Conservation (phyloP, 2,888 invertebrate genomes). For the Torymus auratus region DNA sequence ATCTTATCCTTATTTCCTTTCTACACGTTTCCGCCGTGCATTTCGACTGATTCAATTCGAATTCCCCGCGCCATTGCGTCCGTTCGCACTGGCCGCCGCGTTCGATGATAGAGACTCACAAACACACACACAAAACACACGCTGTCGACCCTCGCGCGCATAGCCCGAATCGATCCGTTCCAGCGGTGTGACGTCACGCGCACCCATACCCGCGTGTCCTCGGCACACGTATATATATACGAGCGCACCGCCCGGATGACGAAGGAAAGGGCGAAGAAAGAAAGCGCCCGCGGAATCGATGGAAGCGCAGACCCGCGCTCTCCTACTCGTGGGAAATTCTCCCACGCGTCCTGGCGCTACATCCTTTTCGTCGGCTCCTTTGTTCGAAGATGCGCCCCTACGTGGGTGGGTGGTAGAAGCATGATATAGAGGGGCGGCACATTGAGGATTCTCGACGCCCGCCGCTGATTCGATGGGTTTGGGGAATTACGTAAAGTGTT, state of each 20-base stretch:
- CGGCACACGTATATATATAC: not conserved
- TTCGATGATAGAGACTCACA: too few relatives aligned
- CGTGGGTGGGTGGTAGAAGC: too few relatives aligned
- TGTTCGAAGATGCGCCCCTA: too few relatives aligned
- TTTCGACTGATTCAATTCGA: constrained; percentile 33
- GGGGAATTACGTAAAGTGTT: too few relatives aligned
- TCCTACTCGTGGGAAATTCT: constrained; percentile 30
- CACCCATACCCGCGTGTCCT: not conserved
- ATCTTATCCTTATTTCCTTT: too few relatives aligned
- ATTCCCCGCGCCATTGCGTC: constrained; percentile 41
- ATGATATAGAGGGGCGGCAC: too few relatives aligned
- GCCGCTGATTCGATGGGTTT: too few relatives aligned
- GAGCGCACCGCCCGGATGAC: not conserved
- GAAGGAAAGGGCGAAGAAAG: not conserved
- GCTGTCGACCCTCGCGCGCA: not conserved
- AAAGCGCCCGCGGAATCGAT: constrained; percentile 8
- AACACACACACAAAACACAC: too few relatives aligned
- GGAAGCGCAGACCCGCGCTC: not conserved
- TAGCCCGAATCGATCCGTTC: constrained; percentile 46
- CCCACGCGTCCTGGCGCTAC: constrained; percentile 4
- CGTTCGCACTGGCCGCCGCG: not conserved
- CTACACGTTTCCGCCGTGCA: too few relatives aligned
- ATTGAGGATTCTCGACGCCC: too few relatives aligned
- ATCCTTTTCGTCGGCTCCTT: not conserved
- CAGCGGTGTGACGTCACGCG: constrained; percentile 42